These are phyloP conservation scores for Acanthopagrus latus DNA, from an alignment of 2,797 vertebrate species.

Conservation along the genomic window DNA sequence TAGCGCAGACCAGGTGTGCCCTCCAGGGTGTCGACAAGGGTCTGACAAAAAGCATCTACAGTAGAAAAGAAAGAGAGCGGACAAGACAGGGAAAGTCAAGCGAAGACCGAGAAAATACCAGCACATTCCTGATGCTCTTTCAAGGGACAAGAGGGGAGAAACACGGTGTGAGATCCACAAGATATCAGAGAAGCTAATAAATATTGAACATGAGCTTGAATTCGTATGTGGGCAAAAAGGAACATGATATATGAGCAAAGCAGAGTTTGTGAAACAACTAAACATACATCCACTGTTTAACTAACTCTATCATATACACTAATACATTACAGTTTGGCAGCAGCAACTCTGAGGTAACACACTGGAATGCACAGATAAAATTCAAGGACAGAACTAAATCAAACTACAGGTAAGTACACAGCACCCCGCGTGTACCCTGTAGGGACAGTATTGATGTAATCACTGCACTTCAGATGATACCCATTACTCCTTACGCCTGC, in stretches of 20 bases:
- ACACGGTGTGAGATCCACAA: background rate
- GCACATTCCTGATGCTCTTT: background rate
- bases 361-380: background rate
- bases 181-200: constrained; percentile 35
- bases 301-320: background rate
- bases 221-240: constrained; percentile 11
- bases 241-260: background rate
- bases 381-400: background rate
- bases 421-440: background rate
- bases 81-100: constrained; percentile 50
- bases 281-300: background rate
- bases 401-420: background rate
- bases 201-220: constrained; percentile 44
- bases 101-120: constrained; percentile 13
- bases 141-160: background rate
- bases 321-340: background rate
- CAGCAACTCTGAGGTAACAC: background rate
- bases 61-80: constrained; percentile 18
- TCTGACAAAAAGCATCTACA: constrained; percentile 93
- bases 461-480: constrained; percentile 18
- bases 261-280: too few relatives aligned
- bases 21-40: constrained; percentile 90
- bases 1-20: constrained; percentile 89
- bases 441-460: constrained; percentile 29
- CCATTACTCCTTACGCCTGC: background rate